Evolutionary conservation across 2,797 vertebrate species (phyloP), one percentile per base, ranked within the genome.

Genomic region (Mareca penelope): DNA sequence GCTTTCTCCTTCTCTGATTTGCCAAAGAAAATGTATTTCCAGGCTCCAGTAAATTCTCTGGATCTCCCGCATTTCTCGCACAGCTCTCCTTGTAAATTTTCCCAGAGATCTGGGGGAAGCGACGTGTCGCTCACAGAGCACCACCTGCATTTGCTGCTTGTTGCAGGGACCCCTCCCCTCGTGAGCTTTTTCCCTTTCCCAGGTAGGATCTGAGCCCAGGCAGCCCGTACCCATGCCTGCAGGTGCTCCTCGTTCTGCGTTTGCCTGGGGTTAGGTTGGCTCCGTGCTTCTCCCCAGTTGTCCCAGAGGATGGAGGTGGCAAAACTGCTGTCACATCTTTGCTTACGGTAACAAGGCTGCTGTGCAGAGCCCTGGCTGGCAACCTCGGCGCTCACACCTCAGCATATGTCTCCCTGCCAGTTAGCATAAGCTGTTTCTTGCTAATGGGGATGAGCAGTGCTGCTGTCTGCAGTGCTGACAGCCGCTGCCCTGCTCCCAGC

Each of bases 211-310:
- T 1, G 29, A 85, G 71, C 80, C 17, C 3, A 29, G 40, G 10
- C 81, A 65, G 77, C n/a, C 52, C 15, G 0, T 3, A 9, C 3
- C 46, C n/a, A 2, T 2, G 12, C 68, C 35, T 2, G 0, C 0
- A 0, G 19, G 33, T 6, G 9, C 11, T 12, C 35, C 1, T 1
- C 0, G 33, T 8, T 52, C 59, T 19, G 11, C 1, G 0, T 5
- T 28, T 10, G 21, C 69, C 29, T 5, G 46, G 28, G 15, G 3
- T 5, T 55, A 21, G n/a, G 39, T 3, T 24, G 37, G 19, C 1
- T 1, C 22, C 4, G 13, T 2, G 2, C 0, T 2, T 52, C 7
- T n/a, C 63, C n/a, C 37, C 22, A 0, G 0, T 23, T 35, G 61
- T 26, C 35, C 1, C 0, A 7, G 59, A 16, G 40, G 64, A 5